These are phyloP conservation scores for Tenthredo amoena DNA, from an alignment of 2,888 invertebrate species.

Conservation along the genomic window DNA sequence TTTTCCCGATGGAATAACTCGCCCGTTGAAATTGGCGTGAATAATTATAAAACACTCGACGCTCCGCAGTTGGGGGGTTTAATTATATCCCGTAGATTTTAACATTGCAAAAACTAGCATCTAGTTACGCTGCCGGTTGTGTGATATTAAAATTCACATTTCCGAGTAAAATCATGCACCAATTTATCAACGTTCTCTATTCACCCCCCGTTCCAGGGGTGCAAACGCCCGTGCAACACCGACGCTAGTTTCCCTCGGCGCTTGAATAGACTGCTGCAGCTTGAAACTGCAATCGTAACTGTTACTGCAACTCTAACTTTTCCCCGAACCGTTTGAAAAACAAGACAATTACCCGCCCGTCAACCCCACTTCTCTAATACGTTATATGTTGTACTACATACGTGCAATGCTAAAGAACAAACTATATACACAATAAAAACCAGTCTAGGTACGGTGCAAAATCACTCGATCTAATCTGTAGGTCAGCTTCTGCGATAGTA, in stretches of 20 bases:
- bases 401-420: background rate
- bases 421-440: background rate
- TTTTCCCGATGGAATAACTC: conserved; percentile 35
- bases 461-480: background rate
- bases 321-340: conserved; percentile 1
- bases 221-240: background rate
- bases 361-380: background rate
- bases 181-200: conserved; percentile 40
- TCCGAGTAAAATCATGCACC: background rate
- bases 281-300: conserved; percentile 33
- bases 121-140: background rate
- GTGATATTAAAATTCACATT: conserved; percentile 45
- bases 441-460: background rate
- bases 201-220: background rate
- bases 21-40: conserved; percentile 33
- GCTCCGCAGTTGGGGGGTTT: background rate
- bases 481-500: background rate
- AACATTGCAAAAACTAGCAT: conserved; percentile 26
- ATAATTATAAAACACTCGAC: conserved; percentile 27
- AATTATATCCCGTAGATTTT: conserved; percentile 29
- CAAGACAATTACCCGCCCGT: conserved; percentile 44
- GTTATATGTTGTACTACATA: background rate
- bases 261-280: background rate
- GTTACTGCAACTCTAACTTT: conserved; percentile 27
- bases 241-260: conserved; percentile 22